These are phyloP conservation scores for Eira barbara DNA, from an alignment of 2,113 vertebrate genomes.

Conservation along the genomic window DNA sequence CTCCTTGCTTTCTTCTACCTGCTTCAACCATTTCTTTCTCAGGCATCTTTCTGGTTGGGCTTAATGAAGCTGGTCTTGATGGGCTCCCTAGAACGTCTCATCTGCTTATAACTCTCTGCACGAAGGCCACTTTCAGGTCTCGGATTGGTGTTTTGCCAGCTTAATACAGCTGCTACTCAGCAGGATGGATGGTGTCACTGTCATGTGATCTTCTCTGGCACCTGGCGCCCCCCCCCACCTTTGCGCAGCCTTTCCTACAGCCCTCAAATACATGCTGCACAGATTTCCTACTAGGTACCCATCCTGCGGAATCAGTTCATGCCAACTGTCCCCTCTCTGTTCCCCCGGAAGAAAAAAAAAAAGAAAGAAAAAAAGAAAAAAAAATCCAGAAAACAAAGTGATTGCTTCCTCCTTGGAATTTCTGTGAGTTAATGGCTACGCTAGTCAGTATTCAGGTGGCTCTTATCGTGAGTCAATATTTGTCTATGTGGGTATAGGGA, in stretches of 20 bases:
- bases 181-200: not conserved
- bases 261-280: not conserved
- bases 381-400: not conserved
- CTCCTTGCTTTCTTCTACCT: not conserved
- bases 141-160: not conserved
- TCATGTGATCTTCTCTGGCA: not conserved
- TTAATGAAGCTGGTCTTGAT: not conserved
- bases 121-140: not conserved
- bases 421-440: not conserved
- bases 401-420: not conserved
- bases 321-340: not conserved
- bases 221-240: not conserved
- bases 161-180: not conserved
- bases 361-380: not conserved
- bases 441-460: not conserved
- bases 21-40: not conserved
- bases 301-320: not conserved
- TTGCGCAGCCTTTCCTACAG: not conserved
- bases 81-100: not conserved
- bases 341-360: not conserved
- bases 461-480: not conserved
- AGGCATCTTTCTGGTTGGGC: not conserved
- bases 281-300: not conserved
- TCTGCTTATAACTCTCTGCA: fast-evolving
- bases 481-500: not conserved